A percentile compares a stretch with the other conserved stretches of the same genome.
These are phyloP conservation scores for Cosmia pyralina DNA, from an alignment of 2,888 invertebrate genomes.

Conservation along the genomic window DNA sequence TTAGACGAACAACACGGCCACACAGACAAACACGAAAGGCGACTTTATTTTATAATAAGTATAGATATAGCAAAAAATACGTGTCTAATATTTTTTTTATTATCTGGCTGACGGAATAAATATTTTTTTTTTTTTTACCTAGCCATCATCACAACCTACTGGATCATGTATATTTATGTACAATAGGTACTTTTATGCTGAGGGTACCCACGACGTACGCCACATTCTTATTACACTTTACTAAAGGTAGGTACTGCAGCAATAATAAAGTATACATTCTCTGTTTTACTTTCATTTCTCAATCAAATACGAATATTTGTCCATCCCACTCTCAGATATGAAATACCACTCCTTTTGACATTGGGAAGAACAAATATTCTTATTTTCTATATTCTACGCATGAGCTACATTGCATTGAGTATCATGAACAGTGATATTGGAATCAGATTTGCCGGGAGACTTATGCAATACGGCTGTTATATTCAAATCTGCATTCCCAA, in stretches of 20 bases:
- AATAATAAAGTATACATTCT: conserved; percentile 22
- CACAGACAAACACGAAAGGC: too few relatives aligned
- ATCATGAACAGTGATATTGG: conserved; percentile 76
- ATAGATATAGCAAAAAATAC: too few relatives aligned
- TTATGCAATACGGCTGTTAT: conserved; percentile 72
- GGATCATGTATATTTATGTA: neutral
- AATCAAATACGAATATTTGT: conserved; percentile 46
- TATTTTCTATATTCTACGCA: conserved; percentile 56
- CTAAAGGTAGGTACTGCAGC: conserved; percentile 3
- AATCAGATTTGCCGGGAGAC: conserved; percentile 67
- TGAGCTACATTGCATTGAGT: conserved; percentile 70
- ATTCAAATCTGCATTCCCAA: conserved; percentile 81
- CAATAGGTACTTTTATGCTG: neutral
- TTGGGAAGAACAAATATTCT: conserved; percentile 51
- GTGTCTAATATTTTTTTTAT: too few relatives aligned
- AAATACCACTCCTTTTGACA: conserved; percentile 34
- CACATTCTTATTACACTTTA: conserved; percentile 6
- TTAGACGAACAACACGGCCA: too few relatives aligned
- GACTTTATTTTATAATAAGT: too few relatives aligned
- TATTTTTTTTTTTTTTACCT: too few relatives aligned
- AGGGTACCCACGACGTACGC: conserved; percentile 3
- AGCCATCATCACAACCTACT: too few relatives aligned
- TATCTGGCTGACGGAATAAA: too few relatives aligned
- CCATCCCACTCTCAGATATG: conserved; percentile 31
- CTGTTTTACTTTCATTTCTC: conserved; percentile 44